Percentiles rank a stretch among this genome's conserved stretches.
phyloP scores from a whole-genome alignment of 2,888 invertebrate genomes.

The Synanthedon andrenaeformis region DNA sequence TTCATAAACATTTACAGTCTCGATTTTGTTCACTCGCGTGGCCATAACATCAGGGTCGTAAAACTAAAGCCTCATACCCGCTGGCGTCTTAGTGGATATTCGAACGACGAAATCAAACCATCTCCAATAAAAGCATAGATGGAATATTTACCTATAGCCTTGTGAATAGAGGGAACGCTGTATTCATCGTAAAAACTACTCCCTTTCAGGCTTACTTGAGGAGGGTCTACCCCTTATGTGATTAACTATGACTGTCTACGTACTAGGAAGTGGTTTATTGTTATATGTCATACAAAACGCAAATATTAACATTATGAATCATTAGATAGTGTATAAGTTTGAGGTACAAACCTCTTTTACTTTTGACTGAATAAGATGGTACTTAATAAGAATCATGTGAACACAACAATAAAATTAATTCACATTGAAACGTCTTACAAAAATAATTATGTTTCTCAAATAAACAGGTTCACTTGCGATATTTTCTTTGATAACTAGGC shows the following conservation, averaged over 20 bases:
- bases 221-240: conserved; percentile 1
- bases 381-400: too few species aligned
- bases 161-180: conserved; percentile 34
- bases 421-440: too few species aligned
- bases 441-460: too few species aligned
- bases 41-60: conserved; percentile 1
- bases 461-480: too few species aligned
- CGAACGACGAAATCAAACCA: conserved; percentile 10
- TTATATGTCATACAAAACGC: too few species aligned
- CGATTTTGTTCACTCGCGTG: background rate
- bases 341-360: too few species aligned
- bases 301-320: too few species aligned
- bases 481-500: too few species aligned
- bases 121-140: conserved; percentile 13
- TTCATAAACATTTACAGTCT: background rate
- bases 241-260: background rate
- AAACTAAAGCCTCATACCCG: conserved; percentile 8
- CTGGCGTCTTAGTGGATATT: background rate
- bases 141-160: conserved; percentile 39
- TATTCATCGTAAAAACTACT: conserved; percentile 52
- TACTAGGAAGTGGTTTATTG: too few species aligned
- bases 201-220: conserved; percentile 34
- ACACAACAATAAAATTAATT: too few species aligned
- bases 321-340: too few species aligned
- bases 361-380: too few species aligned